Evolutionary conservation across 2,113 vertebrate genomes (phyloP).

Genomic region (Carlito syrichta): DNA sequence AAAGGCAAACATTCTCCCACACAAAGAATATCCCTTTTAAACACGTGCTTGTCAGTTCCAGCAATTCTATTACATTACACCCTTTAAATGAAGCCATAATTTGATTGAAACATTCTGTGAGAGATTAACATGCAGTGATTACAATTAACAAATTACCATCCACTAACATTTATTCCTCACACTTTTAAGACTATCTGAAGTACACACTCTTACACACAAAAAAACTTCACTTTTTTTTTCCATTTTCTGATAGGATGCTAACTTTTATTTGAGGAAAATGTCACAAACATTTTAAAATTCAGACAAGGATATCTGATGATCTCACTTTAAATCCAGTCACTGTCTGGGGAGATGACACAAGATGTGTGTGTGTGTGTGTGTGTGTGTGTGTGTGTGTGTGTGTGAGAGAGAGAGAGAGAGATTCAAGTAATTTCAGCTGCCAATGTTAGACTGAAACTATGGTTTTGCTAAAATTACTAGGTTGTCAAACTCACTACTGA

Average conservation of each 20-base stretch:
- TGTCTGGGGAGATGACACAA: background rate
- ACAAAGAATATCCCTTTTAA: constrained; percentile 53
- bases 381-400: no score
- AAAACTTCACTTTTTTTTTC: background rate
- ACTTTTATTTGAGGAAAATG: constrained; percentile 40
- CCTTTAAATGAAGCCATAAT: constrained; percentile 62
- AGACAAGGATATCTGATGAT: constrained; percentile 58
- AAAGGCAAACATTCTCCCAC: constrained; percentile 38
- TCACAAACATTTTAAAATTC: constrained; percentile 50
- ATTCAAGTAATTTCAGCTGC: constrained; percentile 54
- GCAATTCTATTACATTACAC: constrained; percentile 37
- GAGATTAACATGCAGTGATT: constrained; percentile 48
- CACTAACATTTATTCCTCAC: constrained; percentile 2
- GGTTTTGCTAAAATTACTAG: constrained; percentile 49
- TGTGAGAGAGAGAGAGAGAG: no score
- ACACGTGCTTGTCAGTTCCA: constrained; percentile 48
- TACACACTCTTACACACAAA: background rate
- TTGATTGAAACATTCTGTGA: constrained; percentile 41
- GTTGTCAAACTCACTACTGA: background rate
- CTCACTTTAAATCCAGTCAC: constrained; percentile 31
- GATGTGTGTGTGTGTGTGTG: no score
- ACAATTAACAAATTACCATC: constrained; percentile 63
- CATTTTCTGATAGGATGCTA: constrained; percentile 1
- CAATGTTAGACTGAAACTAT: constrained; percentile 42
- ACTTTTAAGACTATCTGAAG: background rate